A percentile compares a stretch with the other conserved stretches of the same genome.
Evolutionary conservation across 2,797 vertebrate species (phyloP).

Genomic region (Falco cherrug): DNA sequence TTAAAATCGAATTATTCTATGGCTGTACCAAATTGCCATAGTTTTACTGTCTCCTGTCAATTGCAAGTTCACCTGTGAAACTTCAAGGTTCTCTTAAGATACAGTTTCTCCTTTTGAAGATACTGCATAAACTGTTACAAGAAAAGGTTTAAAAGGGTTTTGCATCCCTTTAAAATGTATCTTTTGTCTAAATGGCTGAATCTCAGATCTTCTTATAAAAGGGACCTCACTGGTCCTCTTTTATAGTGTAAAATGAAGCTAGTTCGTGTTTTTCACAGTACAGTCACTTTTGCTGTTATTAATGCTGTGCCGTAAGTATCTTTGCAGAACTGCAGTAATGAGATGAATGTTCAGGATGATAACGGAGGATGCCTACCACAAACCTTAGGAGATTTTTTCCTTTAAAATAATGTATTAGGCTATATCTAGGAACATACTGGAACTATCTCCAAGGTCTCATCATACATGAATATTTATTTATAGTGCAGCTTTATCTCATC

Average conservation of each 20-base stretch:
- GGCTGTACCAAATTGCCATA: not conserved
- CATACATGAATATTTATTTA: slow-evolving; percentile 24
- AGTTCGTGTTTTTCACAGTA: not conserved
- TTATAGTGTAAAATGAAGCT: not conserved
- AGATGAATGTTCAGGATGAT: not conserved
- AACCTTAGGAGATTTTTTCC: not conserved
- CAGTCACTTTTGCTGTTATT: not conserved
- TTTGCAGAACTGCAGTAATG: not conserved
- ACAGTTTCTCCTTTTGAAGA: not conserved
- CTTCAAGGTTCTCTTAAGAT: not conserved
- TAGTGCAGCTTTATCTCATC: not conserved
- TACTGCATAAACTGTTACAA: not conserved
- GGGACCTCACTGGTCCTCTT: not conserved
- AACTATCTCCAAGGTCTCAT: not conserved
- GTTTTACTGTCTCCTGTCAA: not conserved
- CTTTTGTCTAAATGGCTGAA: not conserved
- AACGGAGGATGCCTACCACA: not conserved
- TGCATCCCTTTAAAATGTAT: not conserved
- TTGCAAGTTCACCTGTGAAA: not conserved
- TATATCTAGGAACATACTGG: not conserved
- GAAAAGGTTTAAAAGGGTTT: not conserved
- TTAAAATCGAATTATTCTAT: not conserved
- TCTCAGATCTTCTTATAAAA: not conserved
- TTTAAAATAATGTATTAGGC: not conserved
- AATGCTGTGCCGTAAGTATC: not conserved